Conservation (phyloP, 2,888 invertebrate genomes). For the Entomobrya multifasciata region DNA sequence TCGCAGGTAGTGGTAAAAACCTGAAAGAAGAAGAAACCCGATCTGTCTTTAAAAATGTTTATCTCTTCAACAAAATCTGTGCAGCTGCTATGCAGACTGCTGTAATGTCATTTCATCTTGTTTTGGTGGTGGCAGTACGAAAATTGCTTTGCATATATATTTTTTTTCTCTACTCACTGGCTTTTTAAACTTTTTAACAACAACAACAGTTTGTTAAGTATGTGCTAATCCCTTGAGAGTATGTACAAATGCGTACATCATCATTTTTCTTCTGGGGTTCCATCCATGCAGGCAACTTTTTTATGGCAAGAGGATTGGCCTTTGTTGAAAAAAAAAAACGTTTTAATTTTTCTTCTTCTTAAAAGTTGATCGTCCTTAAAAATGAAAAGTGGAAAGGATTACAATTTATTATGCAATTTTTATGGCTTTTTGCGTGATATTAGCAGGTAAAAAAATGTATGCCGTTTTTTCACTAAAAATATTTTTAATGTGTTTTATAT, state of each 20-base stretch:
- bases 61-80: conserved; percentile 8
- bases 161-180: no score
- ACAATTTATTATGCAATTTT: not conserved
- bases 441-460: not conserved
- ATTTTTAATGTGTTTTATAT: no score
- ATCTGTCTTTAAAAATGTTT: conserved; percentile 15
- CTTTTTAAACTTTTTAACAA: not conserved
- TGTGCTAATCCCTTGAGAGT: conserved; percentile 18
- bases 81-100: not conserved
- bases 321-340: no score
- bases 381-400: not conserved
- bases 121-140: no score
- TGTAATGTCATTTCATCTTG: conserved; percentile 27
- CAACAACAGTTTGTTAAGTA: not conserved
- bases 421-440: conserved; percentile 12
- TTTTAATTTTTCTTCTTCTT: not conserved
- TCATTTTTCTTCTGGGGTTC: not conserved
- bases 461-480: no score
- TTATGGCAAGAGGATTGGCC: conserved; percentile 4
- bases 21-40: conserved; percentile 15
- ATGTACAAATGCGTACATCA: conserved; percentile 39
- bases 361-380: conserved; percentile 20
- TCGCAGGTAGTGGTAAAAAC: conserved; percentile 12
- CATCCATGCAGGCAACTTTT: no score
- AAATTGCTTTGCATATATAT: not conserved